Percentiles rank a stretch among this genome's conserved stretches.
Evolutionary conservation across 2,797 vertebrate genomes (phyloP).

Genomic region (Mustela erminea): DNA sequence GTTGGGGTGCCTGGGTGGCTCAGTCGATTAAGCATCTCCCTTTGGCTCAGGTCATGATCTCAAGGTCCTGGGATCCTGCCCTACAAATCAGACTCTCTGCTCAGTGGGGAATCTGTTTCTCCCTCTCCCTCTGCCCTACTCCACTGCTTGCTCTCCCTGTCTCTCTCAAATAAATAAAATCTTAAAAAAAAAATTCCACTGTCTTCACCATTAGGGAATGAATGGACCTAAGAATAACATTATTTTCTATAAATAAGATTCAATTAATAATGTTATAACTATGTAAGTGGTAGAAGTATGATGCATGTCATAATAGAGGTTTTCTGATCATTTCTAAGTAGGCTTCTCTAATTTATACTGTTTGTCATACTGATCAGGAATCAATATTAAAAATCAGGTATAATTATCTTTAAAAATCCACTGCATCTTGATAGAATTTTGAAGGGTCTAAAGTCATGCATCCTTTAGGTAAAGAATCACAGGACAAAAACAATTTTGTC

Average conservation of each 20-base stretch:
- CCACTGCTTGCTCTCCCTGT: too few relatives aligned
- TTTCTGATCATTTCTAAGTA: neutral
- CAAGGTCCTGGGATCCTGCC: too few relatives aligned
- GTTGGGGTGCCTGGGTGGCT: too few relatives aligned
- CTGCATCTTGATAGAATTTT: neutral
- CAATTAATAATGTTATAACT: neutral
- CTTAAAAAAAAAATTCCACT: neutral
- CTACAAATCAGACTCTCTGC: too few relatives aligned
- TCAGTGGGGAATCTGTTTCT: too few relatives aligned
- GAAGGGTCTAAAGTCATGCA: neutral
- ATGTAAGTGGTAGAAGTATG: neutral
- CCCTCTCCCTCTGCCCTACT: too few relatives aligned
- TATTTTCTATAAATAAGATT: neutral
- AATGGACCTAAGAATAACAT: neutral
- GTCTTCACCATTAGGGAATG: neutral
- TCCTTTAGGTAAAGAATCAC: neutral
- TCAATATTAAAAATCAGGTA: neutral
- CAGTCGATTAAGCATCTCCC: too few relatives aligned
- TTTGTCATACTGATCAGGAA: neutral
- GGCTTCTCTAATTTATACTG: neutral
- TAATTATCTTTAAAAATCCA: neutral
- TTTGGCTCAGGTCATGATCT: too few relatives aligned
- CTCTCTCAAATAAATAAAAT: too few relatives aligned
- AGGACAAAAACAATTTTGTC: neutral
- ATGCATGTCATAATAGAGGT: neutral